Percentiles rank a stretch among this genome's conserved stretches.
Evolutionary conservation across 2,888 invertebrate species (phyloP).

Genomic region (Poecilobothrus nobilitatus): DNA sequence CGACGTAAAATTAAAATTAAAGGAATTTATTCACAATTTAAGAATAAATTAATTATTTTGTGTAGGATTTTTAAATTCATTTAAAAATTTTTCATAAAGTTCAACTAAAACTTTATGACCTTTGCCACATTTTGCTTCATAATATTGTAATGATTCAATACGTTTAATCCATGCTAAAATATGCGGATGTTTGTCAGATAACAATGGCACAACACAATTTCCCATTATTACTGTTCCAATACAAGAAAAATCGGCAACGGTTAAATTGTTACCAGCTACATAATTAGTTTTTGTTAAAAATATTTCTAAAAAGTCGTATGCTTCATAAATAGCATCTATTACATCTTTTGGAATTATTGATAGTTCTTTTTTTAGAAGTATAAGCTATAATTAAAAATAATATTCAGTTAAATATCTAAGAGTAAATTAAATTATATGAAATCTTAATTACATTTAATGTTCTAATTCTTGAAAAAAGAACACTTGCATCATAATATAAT

Average conservation of each 20-base stretch:
- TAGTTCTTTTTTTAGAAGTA: background rate
- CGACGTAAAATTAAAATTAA: too few relatives aligned
- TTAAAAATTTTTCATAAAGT: conserved; percentile 13
- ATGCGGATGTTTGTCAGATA: conserved; percentile 27
- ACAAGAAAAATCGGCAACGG: conserved; percentile 31
- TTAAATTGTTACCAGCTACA: conserved; percentile 28
- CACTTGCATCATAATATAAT: conserved; percentile 47
- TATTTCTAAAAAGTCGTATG: conserved; percentile 24
- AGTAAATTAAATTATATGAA: conserved; percentile 9
- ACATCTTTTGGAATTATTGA: conserved; percentile 24
- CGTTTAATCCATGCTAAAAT: conserved; percentile 31
- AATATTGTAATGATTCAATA: conserved; percentile 31
- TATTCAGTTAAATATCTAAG: conserved; percentile 29
- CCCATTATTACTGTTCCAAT: conserved; percentile 24
- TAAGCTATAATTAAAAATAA: background rate
- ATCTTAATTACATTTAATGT: too few relatives aligned
- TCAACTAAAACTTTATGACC: conserved; percentile 22
- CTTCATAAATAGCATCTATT: conserved; percentile 21
- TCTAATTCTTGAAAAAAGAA: conserved; percentile 38
- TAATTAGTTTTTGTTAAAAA: conserved; percentile 24
- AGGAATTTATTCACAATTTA: too few relatives aligned
- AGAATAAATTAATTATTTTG: too few relatives aligned
- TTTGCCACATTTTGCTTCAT: conserved; percentile 32
- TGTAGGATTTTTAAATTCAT: conserved; percentile 18
- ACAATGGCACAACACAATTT: conserved; percentile 23